Conservation (phyloP, 2,888 invertebrate species). For the Drosophila quinaria region DNA sequence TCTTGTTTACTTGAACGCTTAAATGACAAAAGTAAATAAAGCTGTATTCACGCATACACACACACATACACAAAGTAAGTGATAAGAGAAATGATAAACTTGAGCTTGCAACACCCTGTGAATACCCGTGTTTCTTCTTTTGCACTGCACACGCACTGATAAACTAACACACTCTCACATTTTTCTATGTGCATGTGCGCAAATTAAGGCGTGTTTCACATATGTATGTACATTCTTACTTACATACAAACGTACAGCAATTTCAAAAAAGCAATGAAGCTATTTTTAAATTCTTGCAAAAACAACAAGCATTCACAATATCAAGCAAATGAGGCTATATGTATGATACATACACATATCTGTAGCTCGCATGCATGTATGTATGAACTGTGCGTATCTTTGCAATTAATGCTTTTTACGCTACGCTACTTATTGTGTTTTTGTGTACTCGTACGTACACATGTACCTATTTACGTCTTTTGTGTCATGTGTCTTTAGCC, state of each 20-base stretch:
- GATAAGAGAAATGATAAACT: conserved; percentile 30
- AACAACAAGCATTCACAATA: conserved; percentile 56
- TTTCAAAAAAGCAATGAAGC: conserved; percentile 50
- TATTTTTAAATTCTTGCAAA: conserved; percentile 72
- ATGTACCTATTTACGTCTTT: conserved; percentile 5
- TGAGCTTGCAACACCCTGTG: conserved; percentile 42
- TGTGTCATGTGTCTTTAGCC: conserved; percentile 1
- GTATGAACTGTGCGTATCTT: conserved; percentile 33
- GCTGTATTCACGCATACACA: not conserved
- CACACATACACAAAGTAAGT: conserved; percentile 7
- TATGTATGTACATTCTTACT: conserved; percentile 4
- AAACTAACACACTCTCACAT: conserved; percentile 15
- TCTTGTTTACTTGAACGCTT: conserved; percentile 7
- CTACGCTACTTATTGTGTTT: conserved; percentile 9
- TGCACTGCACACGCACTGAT: conserved; percentile 24
- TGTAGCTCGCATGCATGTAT: conserved; percentile 7
- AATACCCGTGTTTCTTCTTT: conserved; percentile 24
- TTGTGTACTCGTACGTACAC: not conserved
- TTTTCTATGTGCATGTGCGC: conserved; percentile 15
- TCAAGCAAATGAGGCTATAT: conserved; percentile 28
- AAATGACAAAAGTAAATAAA: conserved; percentile 30
- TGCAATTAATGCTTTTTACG: conserved; percentile 41
- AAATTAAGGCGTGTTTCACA: conserved; percentile 56
- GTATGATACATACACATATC: not conserved
- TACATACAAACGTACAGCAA: conserved; percentile 11